phyloP scores from a whole-genome alignment of 2,113 vertebrate genomes.

The Chionis minor region DNA sequence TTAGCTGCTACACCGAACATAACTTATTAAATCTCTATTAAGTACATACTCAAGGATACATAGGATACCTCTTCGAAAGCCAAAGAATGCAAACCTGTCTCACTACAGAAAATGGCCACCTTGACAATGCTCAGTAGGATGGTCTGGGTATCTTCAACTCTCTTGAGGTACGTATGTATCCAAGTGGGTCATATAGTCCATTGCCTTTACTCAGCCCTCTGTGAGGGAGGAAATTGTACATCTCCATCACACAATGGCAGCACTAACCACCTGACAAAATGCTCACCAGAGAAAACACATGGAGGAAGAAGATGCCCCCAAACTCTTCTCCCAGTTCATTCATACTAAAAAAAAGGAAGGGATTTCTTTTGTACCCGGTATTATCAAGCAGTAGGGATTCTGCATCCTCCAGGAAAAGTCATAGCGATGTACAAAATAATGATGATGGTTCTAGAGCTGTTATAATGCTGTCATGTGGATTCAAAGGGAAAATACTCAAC shows the following conservation, averaged over 20 bases:
- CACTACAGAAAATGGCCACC: not conserved
- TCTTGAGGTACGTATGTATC: not conserved
- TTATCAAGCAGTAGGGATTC: not conserved
- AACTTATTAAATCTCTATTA: constrained; percentile 33
- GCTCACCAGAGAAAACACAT: not conserved
- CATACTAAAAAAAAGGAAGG: not conserved
- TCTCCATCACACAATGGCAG: not conserved
- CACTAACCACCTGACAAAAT: not conserved
- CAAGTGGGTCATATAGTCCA: not conserved
- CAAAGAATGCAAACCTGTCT: not conserved
- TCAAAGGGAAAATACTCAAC: constrained; percentile 34
- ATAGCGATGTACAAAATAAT: not conserved
- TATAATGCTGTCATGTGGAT: not conserved
- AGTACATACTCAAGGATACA: not conserved
- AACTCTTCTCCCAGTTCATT: not conserved
- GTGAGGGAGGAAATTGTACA: not conserved
- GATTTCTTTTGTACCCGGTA: not conserved
- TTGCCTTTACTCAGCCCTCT: not conserved
- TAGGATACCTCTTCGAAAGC: not conserved
- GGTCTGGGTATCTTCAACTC: not conserved
- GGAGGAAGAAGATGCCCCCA: not conserved
- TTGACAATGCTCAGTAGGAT: not conserved
- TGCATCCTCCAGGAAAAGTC: not conserved
- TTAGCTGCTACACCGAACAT: constrained; percentile 61
- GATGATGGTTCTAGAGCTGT: not conserved